Evolutionary conservation across 2,888 invertebrate species (phyloP).

Genomic region (Spatulosminthurus flaviceps): DNA sequence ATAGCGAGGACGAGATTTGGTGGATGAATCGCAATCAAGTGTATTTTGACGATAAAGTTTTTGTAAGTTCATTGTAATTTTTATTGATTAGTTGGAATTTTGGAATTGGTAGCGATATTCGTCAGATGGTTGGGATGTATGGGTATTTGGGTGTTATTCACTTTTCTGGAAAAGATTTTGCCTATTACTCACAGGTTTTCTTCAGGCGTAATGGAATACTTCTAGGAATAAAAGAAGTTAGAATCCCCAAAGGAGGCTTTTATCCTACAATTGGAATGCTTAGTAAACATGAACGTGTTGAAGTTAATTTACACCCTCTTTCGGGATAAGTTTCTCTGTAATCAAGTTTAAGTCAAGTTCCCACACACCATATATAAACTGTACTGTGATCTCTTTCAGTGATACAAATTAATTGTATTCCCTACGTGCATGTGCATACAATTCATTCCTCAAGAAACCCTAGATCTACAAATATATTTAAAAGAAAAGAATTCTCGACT

Average conservation of each 20-base stretch:
- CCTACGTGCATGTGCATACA: slow-evolving; percentile 2
- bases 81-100: neutral
- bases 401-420: slow-evolving; percentile 36
- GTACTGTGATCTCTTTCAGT: slow-evolving; percentile 39
- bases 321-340: slow-evolving; percentile 69
- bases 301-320: slow-evolving; percentile 69
- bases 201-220: slow-evolving; percentile 70
- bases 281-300: slow-evolving; percentile 69
- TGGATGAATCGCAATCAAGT: slow-evolving; percentile 64
- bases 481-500: neutral
- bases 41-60: slow-evolving; percentile 65
- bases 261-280: slow-evolving; percentile 70
- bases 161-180: neutral
- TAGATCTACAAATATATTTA: neutral
- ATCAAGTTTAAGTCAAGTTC: neutral
- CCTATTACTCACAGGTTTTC: slow-evolving; percentile 66
- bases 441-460: neutral
- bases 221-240: slow-evolving; percentile 68
- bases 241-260: slow-evolving; percentile 70
- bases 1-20: slow-evolving; percentile 67
- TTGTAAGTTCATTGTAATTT: slow-evolving; percentile 61
- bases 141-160: no score
- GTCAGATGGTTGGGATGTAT: no score
- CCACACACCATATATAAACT: slow-evolving; percentile 26
- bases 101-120: neutral